Base-by-base conservation (phyloP, 1,140 invertebrate genomes). In the Trachelipus rathkii region DNA sequence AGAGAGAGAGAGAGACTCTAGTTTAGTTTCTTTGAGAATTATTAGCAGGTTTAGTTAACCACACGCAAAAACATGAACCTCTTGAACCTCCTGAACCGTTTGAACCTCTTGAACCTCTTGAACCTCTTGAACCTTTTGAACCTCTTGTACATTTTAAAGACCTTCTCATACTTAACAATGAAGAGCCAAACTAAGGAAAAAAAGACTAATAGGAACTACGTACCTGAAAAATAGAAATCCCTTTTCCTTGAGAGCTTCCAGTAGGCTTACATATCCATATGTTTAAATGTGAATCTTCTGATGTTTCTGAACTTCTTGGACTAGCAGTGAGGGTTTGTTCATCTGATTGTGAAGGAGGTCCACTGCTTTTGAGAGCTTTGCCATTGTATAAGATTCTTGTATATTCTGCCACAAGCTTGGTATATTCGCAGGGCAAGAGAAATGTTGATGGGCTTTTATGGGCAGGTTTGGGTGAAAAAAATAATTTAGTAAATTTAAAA, bases 251-350 rank as follows among this genome's bases (percentile, higher is more conserved):
- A 81, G 92, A 94, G 83, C 92, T 89, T 0, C 92, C 91, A 0
- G 93, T 92, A 10, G 93, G 93, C 82, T 95, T 95, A 83, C 91
- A 93, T 75, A 95, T 95, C 93, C 93, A 95, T 19, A 92, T 88
- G 75, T 75, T 75, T 24, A 67, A 21, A 13, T 11, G 21, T 71
- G 23, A 24, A 44, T 24, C 43, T 44, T 71, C 69, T 71, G 69
- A 2, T 15, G 23, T 44, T 24, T 24, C 43, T 24, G 69, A 24
- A 44, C 69, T 44, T 60, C 69, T 71, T 67, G 21, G 73, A 75
- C 60, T 68, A n/a, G 23, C 23, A 23, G 0, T 44, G 67, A 7
- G 24, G 11, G 53, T 60, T 19, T 60, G 50, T 15, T 60, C 50
- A 15, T 60, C 50, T 8, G 11, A 19, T 15, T 13, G 66, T 43